Percentiles rank a stretch among this genome's conserved stretches.
Conservation (phyloP, 1,140 invertebrate genomes). For the Coelopa frigida region DNA sequence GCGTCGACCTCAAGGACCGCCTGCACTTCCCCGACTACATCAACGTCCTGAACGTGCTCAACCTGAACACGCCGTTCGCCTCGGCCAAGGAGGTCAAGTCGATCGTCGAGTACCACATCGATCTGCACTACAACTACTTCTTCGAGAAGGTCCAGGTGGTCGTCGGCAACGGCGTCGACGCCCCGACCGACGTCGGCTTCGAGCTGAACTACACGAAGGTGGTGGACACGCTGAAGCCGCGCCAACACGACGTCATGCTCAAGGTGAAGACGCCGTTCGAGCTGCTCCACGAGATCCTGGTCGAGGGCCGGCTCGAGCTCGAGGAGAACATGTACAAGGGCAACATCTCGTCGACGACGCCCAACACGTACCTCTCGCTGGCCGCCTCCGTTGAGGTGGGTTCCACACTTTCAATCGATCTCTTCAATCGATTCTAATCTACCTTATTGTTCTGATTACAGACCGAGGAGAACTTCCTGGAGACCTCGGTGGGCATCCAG, state of each 20-base stretch:
- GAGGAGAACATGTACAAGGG: conserved; percentile 50
- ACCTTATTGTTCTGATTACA: conserved; percentile 32
- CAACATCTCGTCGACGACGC: conserved; percentile 46
- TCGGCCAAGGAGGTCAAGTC: conserved; percentile 53
- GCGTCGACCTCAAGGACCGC: conserved; percentile 49
- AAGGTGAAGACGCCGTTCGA: conserved; percentile 51
- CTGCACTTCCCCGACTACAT: conserved; percentile 52
- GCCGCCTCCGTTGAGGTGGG: conserved; percentile 47
- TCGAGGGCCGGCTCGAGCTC: conserved; percentile 46
- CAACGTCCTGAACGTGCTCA: conserved; percentile 59
- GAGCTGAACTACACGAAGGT: conserved; percentile 48
- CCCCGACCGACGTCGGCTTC: conserved; percentile 31
- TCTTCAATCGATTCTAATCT: no score
- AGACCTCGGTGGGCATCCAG: conserved; percentile 50
- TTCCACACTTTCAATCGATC: no score
- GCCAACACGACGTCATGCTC: conserved; percentile 46
- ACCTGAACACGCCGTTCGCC: conserved; percentile 56
- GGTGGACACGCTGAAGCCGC: conserved; percentile 46
- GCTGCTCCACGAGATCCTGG: conserved; percentile 46
- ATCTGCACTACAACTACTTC: conserved; percentile 50
- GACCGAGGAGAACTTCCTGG: conserved; percentile 55
- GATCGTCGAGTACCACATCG: conserved; percentile 52
- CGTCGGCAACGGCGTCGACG: conserved; percentile 49
- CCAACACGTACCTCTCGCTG: conserved; percentile 45
- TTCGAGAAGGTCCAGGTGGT: conserved; percentile 40